Evolutionary conservation across 2,113 vertebrate genomes (phyloP), one percentile per base, ranked within the genome.

Genomic region (Lethenteron camtschaticum): DNA sequence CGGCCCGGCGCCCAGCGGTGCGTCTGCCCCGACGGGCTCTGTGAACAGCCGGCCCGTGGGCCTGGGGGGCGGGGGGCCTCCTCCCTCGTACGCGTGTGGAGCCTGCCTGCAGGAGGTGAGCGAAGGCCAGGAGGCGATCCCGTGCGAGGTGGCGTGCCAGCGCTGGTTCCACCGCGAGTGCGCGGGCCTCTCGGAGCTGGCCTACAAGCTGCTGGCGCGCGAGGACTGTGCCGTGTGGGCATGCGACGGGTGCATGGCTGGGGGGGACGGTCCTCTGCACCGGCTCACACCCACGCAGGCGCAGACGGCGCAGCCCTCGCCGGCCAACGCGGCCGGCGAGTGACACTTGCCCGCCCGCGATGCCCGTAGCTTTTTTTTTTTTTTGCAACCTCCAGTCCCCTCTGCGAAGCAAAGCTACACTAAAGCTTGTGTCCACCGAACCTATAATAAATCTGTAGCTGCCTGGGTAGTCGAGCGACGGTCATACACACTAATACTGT

Each of bases 171-270:
- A 66, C 63, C 63, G 63, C 63, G 24, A 66, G 63, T 66, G 63
- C 24, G 63, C 63, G 63, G 63, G 63, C 63, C 63, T 66, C 63
- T 16, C 63, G n/a, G 63, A 66, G 10, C 63, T 66, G 63, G 63
- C 63, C n/a, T 66, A 66, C 63, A 66, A 66, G 63, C 63, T 66
- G n/a, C 63, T 66, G 8, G 20, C 24, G 63, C n/a, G 63, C 10
- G 63, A 66, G 63, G 63, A 66, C 24, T 66, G 8, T 11, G 63
- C 63, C 11, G 63, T 66, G n/a, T 66, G 63, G 63, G 63, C 63
- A n/a, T 66, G 63, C 63, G 63, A 66, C 24, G 63, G n/a, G 20
- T 66, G 63, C 63, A n/a, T 66, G 8, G 63, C 20, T 9, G 63
- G 63, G 63, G n/a, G n/a, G n/a, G 63, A 66, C 20, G 63, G n/a